Evolutionary conservation across 2,113 vertebrate species (phyloP).

Genomic region (Morone chrysops): DNA sequence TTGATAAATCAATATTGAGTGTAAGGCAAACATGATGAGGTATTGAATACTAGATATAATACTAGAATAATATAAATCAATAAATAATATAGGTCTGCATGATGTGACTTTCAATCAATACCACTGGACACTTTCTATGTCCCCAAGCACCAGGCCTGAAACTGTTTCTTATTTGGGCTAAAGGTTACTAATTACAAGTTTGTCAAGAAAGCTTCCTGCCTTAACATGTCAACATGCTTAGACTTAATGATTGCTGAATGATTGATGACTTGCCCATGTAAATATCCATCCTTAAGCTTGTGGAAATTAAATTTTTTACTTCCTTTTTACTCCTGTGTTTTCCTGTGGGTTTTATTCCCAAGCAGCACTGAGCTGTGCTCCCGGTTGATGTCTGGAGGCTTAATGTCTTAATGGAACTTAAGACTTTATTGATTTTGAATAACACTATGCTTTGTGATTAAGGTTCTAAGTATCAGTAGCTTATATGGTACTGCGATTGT

Average conservation of each 20-base stretch:
- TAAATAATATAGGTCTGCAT: not conserved
- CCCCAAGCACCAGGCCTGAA: not conserved
- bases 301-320: not conserved
- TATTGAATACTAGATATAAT: not conserved
- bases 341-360: not conserved
- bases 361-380: not conserved
- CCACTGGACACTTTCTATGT: not conserved
- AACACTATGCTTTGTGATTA: constrained; percentile 2
- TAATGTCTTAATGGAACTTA: not conserved
- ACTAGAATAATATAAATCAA: not conserved
- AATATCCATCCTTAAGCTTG: not conserved
- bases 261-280: not conserved
- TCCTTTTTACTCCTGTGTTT: not conserved
- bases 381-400: not conserved
- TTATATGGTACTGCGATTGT: not conserved
- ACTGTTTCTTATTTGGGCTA: not conserved
- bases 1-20: not conserved
- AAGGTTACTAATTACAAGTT: too few species aligned
- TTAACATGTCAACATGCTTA: too few species aligned
- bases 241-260: not conserved
- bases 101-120: not conserved
- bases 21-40: not conserved
- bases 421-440: constrained; percentile 8
- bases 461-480: not conserved
- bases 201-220: too few species aligned